Percentiles rank a stretch among this genome's conserved stretches.
Evolutionary conservation across 2,888 invertebrate genomes (phyloP).

Genomic region (Lamellibrachia satsuma): DNA sequence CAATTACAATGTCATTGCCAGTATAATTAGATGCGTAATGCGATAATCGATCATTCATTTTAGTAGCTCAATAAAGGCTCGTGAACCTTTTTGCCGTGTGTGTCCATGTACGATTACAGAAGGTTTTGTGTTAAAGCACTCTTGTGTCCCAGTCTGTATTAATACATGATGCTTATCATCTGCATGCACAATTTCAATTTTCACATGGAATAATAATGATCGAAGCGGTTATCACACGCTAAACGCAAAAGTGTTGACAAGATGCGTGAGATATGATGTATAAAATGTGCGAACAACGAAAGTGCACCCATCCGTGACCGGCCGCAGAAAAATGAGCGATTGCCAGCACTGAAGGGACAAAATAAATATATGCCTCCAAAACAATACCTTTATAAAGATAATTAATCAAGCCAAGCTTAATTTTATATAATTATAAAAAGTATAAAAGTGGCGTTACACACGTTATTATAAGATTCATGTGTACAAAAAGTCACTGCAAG

Average conservation of each 20-base stretch:
- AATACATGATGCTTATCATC: neutral
- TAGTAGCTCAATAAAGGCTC: neutral
- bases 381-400: neutral
- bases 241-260: neutral
- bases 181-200: neutral
- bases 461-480: neutral
- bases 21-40: neutral
- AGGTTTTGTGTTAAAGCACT: neutral
- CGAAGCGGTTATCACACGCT: neutral
- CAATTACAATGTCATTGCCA: neutral
- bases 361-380: neutral
- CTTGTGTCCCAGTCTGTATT: neutral
- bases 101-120: neutral
- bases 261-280: neutral
- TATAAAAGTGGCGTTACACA: neutral
- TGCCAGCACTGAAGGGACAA: neutral
- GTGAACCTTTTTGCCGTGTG: neutral
- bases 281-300: neutral
- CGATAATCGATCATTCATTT: neutral
- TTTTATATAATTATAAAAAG: neutral
- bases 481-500: neutral
- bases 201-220: neutral
- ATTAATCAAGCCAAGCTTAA: neutral
- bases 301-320: neutral
- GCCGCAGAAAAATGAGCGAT: neutral